Percentiles rank a stretch among this genome's conserved stretches.
Evolutionary conservation across 2,888 invertebrate species (phyloP).

Genomic region (Steromphala cineraria): DNA sequence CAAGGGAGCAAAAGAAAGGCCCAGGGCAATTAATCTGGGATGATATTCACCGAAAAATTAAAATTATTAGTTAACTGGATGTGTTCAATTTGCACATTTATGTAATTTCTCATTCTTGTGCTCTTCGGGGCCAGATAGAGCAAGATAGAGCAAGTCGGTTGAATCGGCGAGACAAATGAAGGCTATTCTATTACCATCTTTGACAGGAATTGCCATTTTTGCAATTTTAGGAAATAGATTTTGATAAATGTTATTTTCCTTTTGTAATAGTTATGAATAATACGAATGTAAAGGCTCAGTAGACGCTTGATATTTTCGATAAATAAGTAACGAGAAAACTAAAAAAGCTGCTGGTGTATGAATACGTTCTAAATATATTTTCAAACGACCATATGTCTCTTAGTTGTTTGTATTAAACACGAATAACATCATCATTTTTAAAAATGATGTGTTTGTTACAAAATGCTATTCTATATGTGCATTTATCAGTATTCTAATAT

Average conservation of each 20-base stretch:
- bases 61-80: not conserved
- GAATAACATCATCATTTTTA: no score
- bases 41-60: slow-evolving; percentile 7
- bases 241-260: not conserved
- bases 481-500: no score
- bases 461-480: no score
- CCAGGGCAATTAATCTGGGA: not conserved
- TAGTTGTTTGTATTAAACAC: no score
- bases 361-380: no score
- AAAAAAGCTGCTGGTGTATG: no score
- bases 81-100: slow-evolving; percentile 6
- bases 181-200: not conserved
- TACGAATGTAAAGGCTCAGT: no score
- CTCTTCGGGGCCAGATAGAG: not conserved
- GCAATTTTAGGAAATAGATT: not conserved
- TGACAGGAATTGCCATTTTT: not conserved
- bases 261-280: not conserved
- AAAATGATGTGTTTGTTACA: no score
- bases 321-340: no score
- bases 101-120: not conserved
- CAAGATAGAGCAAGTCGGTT: not conserved
- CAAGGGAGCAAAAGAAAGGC: not conserved
- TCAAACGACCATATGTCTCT: no score
- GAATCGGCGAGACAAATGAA: not conserved
- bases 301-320: no score